These are phyloP conservation scores for Lasioglossum morio DNA, from an alignment of 2,888 invertebrate species.

Conservation along the genomic window DNA sequence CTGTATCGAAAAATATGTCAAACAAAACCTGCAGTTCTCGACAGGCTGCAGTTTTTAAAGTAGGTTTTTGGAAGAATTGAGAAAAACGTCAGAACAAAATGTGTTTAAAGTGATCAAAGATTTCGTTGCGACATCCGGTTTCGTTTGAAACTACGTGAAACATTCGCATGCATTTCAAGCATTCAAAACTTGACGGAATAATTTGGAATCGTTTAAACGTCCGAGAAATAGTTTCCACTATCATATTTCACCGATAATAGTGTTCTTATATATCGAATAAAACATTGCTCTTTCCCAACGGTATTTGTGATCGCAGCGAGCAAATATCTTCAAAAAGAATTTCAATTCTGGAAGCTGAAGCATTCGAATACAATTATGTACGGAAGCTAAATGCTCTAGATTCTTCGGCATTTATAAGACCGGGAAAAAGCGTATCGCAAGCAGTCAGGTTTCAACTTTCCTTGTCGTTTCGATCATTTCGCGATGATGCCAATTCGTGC, in stretches of 20 bases:
- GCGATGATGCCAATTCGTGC: constrained; percentile 24
- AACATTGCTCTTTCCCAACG: neutral
- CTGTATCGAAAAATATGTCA: no score
- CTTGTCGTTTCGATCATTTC: neutral
- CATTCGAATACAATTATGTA: neutral
- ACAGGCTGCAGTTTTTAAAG: no score
- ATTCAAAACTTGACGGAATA: neutral
- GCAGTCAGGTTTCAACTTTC: neutral
- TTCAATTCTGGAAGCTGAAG: neutral
- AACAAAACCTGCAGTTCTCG: no score
- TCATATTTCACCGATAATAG: neutral
- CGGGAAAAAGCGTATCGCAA: neutral
- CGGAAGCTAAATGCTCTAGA: neutral
- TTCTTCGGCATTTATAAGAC: neutral
- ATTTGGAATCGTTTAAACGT: neutral
- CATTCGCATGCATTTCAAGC: neutral
- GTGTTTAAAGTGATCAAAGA: neutral
- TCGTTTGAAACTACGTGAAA: neutral
- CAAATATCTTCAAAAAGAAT: neutral
- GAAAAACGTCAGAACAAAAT: no score
- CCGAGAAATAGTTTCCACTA: neutral
- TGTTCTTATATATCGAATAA: neutral
- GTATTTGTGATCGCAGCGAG: neutral
- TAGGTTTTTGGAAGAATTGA: no score
- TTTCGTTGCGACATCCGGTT: neutral